A percentile compares a stretch with the other conserved stretches of the same genome.
These are phyloP conservation scores for Campopleginae sp. DNA, from an alignment of 2,888 invertebrate species.

Conservation along the genomic window DNA sequence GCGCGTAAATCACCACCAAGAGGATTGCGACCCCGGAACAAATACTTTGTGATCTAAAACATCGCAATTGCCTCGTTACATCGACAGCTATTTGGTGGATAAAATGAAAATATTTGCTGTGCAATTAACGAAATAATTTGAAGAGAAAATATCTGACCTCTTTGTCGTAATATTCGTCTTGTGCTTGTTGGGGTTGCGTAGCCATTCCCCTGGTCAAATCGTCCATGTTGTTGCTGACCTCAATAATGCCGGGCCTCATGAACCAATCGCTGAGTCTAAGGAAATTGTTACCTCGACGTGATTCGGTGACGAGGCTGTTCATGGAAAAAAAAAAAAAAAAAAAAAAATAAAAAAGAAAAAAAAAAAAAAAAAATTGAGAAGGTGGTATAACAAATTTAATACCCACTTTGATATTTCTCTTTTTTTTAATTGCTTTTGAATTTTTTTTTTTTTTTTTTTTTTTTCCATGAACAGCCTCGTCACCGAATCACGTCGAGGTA, in stretches of 20 bases:
- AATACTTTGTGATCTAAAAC: slow-evolving; percentile 87
- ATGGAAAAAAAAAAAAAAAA: slow-evolving; percentile 2
- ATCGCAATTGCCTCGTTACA: slow-evolving; percentile 11
- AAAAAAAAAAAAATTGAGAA: no score
- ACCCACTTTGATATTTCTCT: no score
- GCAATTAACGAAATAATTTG: neutral
- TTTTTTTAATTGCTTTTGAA: no score
- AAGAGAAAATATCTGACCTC: slow-evolving; percentile 85
- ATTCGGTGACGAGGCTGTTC: slow-evolving; percentile 87
- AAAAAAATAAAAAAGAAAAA: no score
- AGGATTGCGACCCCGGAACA: slow-evolving; percentile 89
- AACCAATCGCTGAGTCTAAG: slow-evolving; percentile 90
- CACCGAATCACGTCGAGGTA: slow-evolving; percentile 85
- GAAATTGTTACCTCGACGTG: slow-evolving; percentile 84
- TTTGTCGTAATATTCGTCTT: slow-evolving; percentile 91
- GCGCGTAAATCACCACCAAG: slow-evolving; percentile 93
- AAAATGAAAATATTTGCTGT: neutral
- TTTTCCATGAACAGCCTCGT: slow-evolving; percentile 85
- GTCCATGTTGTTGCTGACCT: slow-evolving; percentile 88
- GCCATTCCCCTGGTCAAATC: slow-evolving; percentile 91
- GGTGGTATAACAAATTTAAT: no score
- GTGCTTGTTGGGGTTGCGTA: slow-evolving; percentile 90
- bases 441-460: no score
- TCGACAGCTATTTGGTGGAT: neutral
- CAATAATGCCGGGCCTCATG: slow-evolving; percentile 88